Evolutionary conservation across 1,140 invertebrate genomes (phyloP).

Genomic region (Diabrotica virgifera): DNA sequence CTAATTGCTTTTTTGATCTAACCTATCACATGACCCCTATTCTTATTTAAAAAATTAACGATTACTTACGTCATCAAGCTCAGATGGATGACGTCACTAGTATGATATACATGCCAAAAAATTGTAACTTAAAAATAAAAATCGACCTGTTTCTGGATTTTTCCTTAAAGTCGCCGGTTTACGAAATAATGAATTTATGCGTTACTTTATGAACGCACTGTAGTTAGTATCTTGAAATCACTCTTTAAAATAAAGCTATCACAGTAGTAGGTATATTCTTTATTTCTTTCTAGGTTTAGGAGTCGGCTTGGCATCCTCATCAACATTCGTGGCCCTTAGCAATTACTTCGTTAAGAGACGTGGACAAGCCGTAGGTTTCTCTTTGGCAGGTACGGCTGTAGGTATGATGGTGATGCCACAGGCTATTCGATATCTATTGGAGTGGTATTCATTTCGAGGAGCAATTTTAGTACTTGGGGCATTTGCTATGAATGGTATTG

Average conservation of each 20-base stretch:
- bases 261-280: background rate
- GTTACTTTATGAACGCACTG: too few relatives aligned
- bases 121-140: too few relatives aligned
- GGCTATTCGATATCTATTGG: conserved; percentile 59
- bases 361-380: conserved; percentile 71
- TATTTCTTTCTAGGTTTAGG: conserved; percentile 59
- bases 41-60: too few relatives aligned
- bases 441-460: conserved; percentile 60
- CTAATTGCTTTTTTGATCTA: too few relatives aligned
- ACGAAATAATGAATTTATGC: too few relatives aligned
- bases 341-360: conserved; percentile 71
- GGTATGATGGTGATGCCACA: conserved; percentile 75
- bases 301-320: conserved; percentile 65
- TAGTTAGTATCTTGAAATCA: background rate
- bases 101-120: too few relatives aligned
- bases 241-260: background rate
- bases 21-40: too few relatives aligned
- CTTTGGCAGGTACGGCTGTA: conserved; percentile 71
- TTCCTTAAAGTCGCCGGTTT: too few relatives aligned
- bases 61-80: too few relatives aligned
- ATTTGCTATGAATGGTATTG: conserved; percentile 61
- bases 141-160: too few relatives aligned
- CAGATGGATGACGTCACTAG: too few relatives aligned
- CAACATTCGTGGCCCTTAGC: conserved; percentile 70
- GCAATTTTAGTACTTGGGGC: conserved; percentile 65